A percentile compares a stretch with the other conserved stretches of the same genome.
phyloP scores from a whole-genome alignment of 2,797 vertebrate species.

The Galagoides demidoff region DNA sequence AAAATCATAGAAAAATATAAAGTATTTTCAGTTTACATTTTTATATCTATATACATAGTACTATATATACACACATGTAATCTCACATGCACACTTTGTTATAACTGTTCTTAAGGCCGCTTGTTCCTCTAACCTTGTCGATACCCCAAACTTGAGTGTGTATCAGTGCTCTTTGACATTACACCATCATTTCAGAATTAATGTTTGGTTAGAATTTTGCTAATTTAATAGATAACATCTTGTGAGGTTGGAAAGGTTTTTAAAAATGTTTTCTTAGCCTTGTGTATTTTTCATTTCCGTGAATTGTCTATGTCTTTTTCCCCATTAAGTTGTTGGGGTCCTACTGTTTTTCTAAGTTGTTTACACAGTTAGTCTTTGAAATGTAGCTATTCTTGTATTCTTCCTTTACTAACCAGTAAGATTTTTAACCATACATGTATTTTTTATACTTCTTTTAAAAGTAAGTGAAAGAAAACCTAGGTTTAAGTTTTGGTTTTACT shows the following conservation, averaged over 20 bases:
- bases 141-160: neutral
- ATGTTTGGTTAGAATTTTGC: conserved; percentile 35
- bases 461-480: neutral
- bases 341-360: conserved; percentile 4
- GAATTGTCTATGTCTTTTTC: neutral
- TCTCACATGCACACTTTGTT: neutral
- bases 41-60: neutral
- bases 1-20: neutral
- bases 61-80: neutral
- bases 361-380: neutral
- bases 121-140: neutral
- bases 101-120: neutral
- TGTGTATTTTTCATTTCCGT: conserved; percentile 20
- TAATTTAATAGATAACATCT: neutral
- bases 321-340: conserved; percentile 29
- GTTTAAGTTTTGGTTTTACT: conserved; percentile 3
- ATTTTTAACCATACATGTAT: neutral
- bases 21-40: neutral
- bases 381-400: conserved; percentile 19
- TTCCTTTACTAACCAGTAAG: neutral
- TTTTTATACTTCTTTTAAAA: conserved; percentile 46
- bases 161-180: neutral
- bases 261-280: neutral
- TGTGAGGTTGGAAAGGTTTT: neutral
- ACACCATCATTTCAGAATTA: conserved; percentile 15